These are phyloP conservation scores for Neoarius graeffei DNA, from an alignment of 2,113 vertebrate genomes.

Conservation along the genomic window DNA sequence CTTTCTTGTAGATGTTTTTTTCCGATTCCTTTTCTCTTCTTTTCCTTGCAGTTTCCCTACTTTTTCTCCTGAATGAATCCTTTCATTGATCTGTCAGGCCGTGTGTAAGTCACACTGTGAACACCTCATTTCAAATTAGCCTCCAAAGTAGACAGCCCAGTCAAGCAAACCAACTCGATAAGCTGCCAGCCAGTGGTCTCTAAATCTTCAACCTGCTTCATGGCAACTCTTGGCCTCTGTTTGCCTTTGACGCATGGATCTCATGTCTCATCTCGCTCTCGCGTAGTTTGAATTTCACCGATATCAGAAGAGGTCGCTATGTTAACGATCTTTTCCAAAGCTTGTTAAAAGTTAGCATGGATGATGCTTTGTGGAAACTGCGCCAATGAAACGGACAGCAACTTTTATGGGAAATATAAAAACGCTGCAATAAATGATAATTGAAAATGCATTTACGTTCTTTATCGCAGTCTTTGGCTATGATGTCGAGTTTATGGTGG, in stretches of 20 bases:
- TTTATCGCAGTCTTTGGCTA: slow-evolving; percentile 18
- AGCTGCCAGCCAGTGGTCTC: slow-evolving; percentile 55
- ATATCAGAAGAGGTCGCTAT: slow-evolving; percentile 17
- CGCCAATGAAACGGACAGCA: slow-evolving; percentile 27
- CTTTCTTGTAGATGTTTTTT: background rate
- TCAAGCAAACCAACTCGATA: slow-evolving; percentile 67
- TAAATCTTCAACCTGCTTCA: slow-evolving; percentile 45
- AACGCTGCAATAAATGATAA: slow-evolving; percentile 37
- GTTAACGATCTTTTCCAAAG: slow-evolving; percentile 14
- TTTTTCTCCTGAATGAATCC: background rate
- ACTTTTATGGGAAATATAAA: slow-evolving; percentile 43
- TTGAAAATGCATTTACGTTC: slow-evolving; percentile 27
- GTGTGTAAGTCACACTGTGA: slow-evolving; percentile 63
- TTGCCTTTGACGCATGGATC: slow-evolving; percentile 30
- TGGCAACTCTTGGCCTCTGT: slow-evolving; percentile 16
- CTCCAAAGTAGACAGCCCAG: slow-evolving; percentile 57
- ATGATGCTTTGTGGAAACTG: slow-evolving; percentile 11
- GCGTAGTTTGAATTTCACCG: background rate
- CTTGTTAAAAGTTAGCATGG: slow-evolving; percentile 30
- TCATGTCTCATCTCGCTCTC: slow-evolving; percentile 15
- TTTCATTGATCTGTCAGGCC: slow-evolving; percentile 71
- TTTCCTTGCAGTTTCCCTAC: background rate
- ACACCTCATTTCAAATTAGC: slow-evolving; percentile 70
- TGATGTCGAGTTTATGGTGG: slow-evolving; percentile 18
- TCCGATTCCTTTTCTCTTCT: background rate